Base-by-base conservation (phyloP, 2,888 invertebrate genomes). In the Branchinecta sandiegonensis region DNA sequence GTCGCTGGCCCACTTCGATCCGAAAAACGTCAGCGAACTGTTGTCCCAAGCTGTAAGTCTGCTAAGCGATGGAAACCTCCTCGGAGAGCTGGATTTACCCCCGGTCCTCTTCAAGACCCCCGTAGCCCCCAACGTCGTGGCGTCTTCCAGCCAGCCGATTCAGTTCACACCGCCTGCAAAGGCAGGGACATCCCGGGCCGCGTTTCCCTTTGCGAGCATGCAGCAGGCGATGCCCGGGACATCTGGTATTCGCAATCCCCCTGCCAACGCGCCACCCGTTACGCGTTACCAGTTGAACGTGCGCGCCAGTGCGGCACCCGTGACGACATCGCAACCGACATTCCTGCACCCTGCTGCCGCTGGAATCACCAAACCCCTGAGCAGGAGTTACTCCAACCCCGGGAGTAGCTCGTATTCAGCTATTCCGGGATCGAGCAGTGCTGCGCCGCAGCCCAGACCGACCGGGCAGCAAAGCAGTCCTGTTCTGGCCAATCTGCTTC, bases 171-270 rank as follows among this genome's bases (percentile, higher is more conserved):
- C 75, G 69, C 74, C 74, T 48, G 73, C 71, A 76, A 78, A 67
- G 73, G 72, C 17, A 72, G 72, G 67, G 66, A 76, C 76, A 76
- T 72, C 75, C 68, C 69, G 56, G 72, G 73, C 14, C 70, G 72
- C 85, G 77, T 92, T 86, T 79, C 91, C 92, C 64, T 92, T 92
- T 78, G 89, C 90, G 75, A 91, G 91, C 78, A 92, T 93, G 92
- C 90, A 90, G 66, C 89, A 89, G 76, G 89, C 83, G 67, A 90
- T 77, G 89, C 90, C 67, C 87, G 90, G 79, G 90, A 90, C 75
- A 84, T 85, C 75, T 84, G 88, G 75, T 87, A 81, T 71, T 76
- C 77, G 67, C 73, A 67, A 69, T 67, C 70, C 71, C 46, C 69
- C 71, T 63, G 71, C 70, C 56, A 69, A 47, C 37, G 65, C 46